Percentiles rank a stretch among this genome's conserved stretches.
Conservation (phyloP, 2,113 vertebrate genomes). For the Microtus pennsylvanicus region DNA sequence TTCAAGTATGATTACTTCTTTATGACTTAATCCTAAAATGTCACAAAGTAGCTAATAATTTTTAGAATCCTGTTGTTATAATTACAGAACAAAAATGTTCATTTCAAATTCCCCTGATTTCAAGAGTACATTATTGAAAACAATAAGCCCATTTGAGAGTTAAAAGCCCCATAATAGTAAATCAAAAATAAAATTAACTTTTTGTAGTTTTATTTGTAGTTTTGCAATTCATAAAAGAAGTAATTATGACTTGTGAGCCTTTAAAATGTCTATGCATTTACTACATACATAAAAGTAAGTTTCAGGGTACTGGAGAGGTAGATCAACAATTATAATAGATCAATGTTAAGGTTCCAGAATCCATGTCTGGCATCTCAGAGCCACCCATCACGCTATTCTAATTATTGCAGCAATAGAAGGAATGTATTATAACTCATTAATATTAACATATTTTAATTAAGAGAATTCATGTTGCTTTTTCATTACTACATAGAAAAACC, state of each 20-base stretch:
- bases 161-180: conserved; percentile 48
- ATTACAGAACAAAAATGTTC: conserved; percentile 66
- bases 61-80: conserved; percentile 54
- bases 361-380: no score
- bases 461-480: not conserved
- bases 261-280: not conserved
- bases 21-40: conserved; percentile 47
- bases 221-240: conserved; percentile 17
- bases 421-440: not conserved
- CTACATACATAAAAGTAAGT: not conserved
- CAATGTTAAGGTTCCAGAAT: not conserved
- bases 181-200: not conserved
- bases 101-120: conserved; percentile 45
- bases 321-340: not conserved
- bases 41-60: conserved; percentile 63
- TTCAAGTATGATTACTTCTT: conserved; percentile 2
- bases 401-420: no score
- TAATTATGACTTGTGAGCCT: not conserved
- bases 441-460: not conserved
- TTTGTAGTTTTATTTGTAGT: not conserved
- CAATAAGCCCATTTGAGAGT: conserved; percentile 12
- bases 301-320: not conserved
- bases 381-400: not conserved
- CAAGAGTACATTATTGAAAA: conserved; percentile 69
- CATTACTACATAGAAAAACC: not conserved